phyloP scores from a whole-genome alignment of 2,113 vertebrate genomes.

The Rhegmatorhina hoffmannsi region DNA sequence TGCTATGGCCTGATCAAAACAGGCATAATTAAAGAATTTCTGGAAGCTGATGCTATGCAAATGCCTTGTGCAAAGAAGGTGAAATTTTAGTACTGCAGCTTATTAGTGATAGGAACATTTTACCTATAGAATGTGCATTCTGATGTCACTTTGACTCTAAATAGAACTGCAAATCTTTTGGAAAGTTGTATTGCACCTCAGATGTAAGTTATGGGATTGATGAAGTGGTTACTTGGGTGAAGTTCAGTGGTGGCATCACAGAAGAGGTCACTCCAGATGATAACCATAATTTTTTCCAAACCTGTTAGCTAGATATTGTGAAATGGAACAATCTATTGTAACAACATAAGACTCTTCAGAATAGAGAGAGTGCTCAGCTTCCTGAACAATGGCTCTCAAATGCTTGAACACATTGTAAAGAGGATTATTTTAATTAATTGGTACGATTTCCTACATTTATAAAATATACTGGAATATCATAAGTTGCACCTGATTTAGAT shows the following conservation, averaged over 20 bases:
- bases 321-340: background rate
- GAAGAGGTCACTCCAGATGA: background rate
- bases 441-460: conserved; percentile 61
- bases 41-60: background rate
- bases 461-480: conserved; percentile 26
- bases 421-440: conserved; percentile 71
- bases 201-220: background rate
- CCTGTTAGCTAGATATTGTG: background rate
- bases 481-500: conserved; percentile 1
- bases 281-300: background rate
- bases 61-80: background rate
- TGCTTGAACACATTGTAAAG: conserved; percentile 58
- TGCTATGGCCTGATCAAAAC: conserved; percentile 13
- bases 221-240: background rate
- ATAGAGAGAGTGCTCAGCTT: conserved; percentile 29
- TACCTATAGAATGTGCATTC: background rate
- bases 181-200: background rate
- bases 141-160: background rate
- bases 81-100: background rate
- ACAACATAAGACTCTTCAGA: conserved; percentile 20
- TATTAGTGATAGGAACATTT: background rate
- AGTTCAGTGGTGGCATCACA: background rate
- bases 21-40: background rate
- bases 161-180: background rate
- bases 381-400: conserved; percentile 68